Conservation (phyloP, 2,888 invertebrate species). For the Bibio marci region DNA sequence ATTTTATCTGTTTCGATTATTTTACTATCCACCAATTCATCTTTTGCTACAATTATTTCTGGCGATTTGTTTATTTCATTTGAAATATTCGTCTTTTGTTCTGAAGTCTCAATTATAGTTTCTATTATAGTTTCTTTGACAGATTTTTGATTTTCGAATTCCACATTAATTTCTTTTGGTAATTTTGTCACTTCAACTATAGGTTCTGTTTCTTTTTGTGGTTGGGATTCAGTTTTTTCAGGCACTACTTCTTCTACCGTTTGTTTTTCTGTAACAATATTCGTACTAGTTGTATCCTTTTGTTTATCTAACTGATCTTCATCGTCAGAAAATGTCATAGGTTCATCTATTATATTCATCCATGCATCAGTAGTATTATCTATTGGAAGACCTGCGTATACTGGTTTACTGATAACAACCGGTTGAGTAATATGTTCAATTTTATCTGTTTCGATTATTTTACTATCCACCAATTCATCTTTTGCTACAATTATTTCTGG, state of each 20-base stretch:
- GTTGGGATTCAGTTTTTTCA: neutral
- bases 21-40: too few relatives aligned
- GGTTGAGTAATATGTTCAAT: too few relatives aligned
- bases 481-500: constrained; percentile 2
- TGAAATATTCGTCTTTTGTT: too few relatives aligned
- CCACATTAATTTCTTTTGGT: too few relatives aligned
- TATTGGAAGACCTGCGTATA: constrained; percentile 18
- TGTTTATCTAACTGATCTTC: constrained; percentile 7
- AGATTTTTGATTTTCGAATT: too few relatives aligned
- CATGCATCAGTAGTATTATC: constrained; percentile 19
- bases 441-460: too few relatives aligned
- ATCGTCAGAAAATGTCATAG: constrained; percentile 16
- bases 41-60: constrained; percentile 1
- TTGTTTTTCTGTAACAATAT: neutral
- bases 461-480: neutral
- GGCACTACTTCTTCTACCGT: neutral
- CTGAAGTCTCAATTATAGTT: too few relatives aligned
- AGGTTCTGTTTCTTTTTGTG: neutral
- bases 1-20: too few relatives aligned
- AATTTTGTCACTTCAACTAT: neutral
- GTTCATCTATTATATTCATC: constrained; percentile 22
- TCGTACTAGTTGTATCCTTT: neutral
- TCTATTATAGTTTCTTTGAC: too few relatives aligned
- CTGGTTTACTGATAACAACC: constrained; percentile 10
- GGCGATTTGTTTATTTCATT: too few relatives aligned